Evolutionary conservation across 2,888 invertebrate species (phyloP).

Genomic region (Euplagia quadripunctaria): DNA sequence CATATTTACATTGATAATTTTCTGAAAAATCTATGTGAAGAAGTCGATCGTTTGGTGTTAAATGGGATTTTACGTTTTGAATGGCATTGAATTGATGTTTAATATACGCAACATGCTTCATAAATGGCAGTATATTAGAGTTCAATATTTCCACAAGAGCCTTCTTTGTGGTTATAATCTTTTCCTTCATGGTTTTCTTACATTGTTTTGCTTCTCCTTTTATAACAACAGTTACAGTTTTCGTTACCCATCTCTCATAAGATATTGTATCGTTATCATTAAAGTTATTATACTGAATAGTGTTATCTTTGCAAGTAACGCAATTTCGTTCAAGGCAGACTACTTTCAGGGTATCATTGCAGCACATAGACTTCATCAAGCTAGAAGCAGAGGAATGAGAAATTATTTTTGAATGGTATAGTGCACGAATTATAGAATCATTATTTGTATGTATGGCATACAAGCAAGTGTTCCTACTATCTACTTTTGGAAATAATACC

Average conservation of each 20-base stretch:
- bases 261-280: constrained; percentile 17
- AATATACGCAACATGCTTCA: constrained; percentile 17
- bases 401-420: constrained; percentile 17
- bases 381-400: constrained; percentile 5
- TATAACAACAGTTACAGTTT: constrained; percentile 5
- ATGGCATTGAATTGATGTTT: too few relatives aligned
- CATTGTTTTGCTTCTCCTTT: constrained; percentile 10
- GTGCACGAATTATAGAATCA: constrained; percentile 16
- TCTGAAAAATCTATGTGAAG: constrained; percentile 23
- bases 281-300: background rate
- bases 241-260: constrained; percentile 26
- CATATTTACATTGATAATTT: constrained; percentile 23
- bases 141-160: constrained; percentile 10
- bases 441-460: constrained; percentile 27
- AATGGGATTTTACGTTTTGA: constrained; percentile 6
- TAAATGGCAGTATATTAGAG: constrained; percentile 14
- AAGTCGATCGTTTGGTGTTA: constrained; percentile 8
- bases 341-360: constrained; percentile 10
- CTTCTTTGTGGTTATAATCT: constrained; percentile 4
- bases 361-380: constrained; percentile 18
- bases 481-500: constrained; percentile 30
- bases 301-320: constrained; percentile 5
- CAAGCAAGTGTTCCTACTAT: constrained; percentile 30
- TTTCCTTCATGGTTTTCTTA: constrained; percentile 19
- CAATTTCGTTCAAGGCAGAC: constrained; percentile 22